phyloP scores from a whole-genome alignment of 2,888 invertebrate species.

The Diplazon laetatorius region DNA sequence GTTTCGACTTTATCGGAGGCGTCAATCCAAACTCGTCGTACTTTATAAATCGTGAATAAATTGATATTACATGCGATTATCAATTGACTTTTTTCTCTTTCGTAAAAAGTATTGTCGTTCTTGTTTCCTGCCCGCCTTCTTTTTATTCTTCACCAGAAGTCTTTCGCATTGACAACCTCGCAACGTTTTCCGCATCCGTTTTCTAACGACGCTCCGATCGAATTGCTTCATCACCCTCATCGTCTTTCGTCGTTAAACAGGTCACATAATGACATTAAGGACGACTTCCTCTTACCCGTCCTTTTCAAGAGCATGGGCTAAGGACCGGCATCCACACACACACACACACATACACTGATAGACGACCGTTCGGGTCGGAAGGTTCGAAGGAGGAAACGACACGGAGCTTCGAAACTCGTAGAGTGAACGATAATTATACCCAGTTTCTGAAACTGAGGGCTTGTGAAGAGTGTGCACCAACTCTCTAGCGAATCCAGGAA shows the following conservation, averaged over 20 bases:
- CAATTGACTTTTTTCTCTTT: too few species aligned
- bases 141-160: too few species aligned
- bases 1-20: too few species aligned
- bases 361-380: too few species aligned
- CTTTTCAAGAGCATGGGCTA: background rate
- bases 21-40: too few species aligned
- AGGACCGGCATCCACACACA: slow-evolving; percentile 32
- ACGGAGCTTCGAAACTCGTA: slow-evolving; percentile 37
- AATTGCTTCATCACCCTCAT: slow-evolving; percentile 55
- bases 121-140: too few species aligned
- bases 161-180: slow-evolving; percentile 4
- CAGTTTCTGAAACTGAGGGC: slow-evolving; percentile 42
- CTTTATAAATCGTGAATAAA: too few species aligned
- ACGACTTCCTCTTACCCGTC: slow-evolving; percentile 9
- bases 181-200: slow-evolving; percentile 40
- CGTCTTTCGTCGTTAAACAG: slow-evolving; percentile 22
- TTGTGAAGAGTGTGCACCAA: too few species aligned
- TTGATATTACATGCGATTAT: too few species aligned
- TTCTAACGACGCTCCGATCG: slow-evolving; percentile 55
- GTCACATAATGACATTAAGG: slow-evolving; percentile 34
- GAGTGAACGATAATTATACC: slow-evolving; percentile 50
- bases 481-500: too few species aligned
- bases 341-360: slow-evolving; percentile 18
- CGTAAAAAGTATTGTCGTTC: too few species aligned
- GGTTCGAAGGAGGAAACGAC: slow-evolving; percentile 20